These are phyloP conservation scores for Solea solea DNA, from an alignment of 2,113 vertebrate species.

Conservation along the genomic window DNA sequence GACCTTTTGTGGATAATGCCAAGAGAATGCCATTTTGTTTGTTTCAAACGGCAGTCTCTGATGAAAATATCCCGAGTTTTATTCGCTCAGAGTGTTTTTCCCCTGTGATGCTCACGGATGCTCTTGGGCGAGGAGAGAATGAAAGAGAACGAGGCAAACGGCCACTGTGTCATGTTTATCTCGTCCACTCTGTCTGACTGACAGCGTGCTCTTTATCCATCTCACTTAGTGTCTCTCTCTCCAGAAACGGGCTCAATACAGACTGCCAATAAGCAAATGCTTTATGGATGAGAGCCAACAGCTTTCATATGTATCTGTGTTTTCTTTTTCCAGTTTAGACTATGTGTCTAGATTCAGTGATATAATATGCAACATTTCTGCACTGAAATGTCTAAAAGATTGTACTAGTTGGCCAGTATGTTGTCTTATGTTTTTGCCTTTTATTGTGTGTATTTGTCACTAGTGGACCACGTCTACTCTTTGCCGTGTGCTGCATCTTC, in stretches of 20 bases:
- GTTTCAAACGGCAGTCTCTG: neutral
- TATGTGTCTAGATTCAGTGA: too few species aligned
- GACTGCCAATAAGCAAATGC: constrained; percentile 11
- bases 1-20: constrained; percentile 52
- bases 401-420: too few species aligned
- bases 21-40: constrained; percentile 19
- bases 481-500: too few species aligned
- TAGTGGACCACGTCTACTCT: too few species aligned
- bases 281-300: constrained; percentile 29
- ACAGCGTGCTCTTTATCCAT: constrained; percentile 8
- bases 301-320: neutral
- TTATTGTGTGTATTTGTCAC: too few species aligned
- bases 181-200: constrained; percentile 9
- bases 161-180: constrained; percentile 10
- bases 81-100: neutral
- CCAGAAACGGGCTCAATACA: too few species aligned
- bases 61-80: constrained; percentile 17
- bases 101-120: neutral
- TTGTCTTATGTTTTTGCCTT: too few species aligned
- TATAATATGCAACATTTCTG: too few species aligned
- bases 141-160: constrained; percentile 4
- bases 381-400: too few species aligned
- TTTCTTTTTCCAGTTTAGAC: too few species aligned
- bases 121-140: neutral
- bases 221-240: constrained; percentile 5